A percentile compares a stretch with the other conserved stretches of the same genome.
Conservation (phyloP, 2,113 vertebrate species). For the Empidonax alnorum region DNA sequence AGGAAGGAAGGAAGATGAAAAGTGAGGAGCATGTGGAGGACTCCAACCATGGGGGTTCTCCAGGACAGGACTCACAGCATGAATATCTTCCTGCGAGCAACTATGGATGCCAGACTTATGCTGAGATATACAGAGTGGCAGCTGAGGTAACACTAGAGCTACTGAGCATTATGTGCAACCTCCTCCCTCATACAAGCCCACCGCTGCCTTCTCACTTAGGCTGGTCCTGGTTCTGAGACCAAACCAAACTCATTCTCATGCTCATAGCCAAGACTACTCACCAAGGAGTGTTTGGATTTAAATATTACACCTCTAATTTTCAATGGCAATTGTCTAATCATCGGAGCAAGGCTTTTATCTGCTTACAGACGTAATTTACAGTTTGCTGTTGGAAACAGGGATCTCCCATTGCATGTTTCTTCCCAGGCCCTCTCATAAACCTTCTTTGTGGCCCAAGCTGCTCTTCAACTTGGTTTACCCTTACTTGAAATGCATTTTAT, state of each 20-base stretch:
- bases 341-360: background rate
- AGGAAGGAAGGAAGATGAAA: background rate
- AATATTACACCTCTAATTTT: background rate
- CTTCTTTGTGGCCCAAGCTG: background rate
- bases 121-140: accelerated
- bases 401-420: background rate
- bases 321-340: background rate
- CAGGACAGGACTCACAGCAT: background rate
- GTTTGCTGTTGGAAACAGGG: background rate
- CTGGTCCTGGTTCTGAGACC: background rate
- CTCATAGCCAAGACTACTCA: background rate
- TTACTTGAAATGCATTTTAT: background rate
- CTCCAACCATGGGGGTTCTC: accelerated
- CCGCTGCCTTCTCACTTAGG: background rate
- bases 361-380: background rate
- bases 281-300: background rate
- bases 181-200: background rate
- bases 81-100: background rate
- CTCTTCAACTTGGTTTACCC: background rate
- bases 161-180: accelerated
- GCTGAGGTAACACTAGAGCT: background rate
- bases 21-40: background rate
- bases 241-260: background rate
- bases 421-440: background rate
- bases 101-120: background rate